Conservation (phyloP, 2,888 invertebrate genomes). For the Polietes domitor region DNA sequence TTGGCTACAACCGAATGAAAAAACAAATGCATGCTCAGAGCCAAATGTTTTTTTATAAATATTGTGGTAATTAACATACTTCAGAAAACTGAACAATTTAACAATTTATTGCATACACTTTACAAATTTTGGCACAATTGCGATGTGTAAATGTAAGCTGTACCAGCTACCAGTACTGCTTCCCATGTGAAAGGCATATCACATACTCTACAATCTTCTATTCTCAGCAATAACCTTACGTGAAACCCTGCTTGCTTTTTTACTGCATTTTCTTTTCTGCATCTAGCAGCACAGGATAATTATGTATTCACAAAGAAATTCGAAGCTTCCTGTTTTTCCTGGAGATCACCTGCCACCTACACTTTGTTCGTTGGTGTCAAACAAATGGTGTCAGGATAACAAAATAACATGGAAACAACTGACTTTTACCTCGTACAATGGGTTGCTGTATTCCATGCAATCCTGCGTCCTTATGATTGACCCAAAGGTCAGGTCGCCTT, state of each 20-base stretch:
- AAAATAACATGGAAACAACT: not conserved
- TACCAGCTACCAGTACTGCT: too few species aligned
- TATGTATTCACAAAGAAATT: slow-evolving; percentile 46
- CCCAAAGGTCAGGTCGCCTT: slow-evolving; percentile 10
- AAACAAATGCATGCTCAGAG: not conserved
- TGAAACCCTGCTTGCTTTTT: not conserved
- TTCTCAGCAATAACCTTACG: not conserved
- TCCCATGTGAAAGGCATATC: too few species aligned
- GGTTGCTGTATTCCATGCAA: not conserved
- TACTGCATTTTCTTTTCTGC: not conserved
- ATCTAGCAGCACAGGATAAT: not conserved
- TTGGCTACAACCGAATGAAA: slow-evolving; percentile 1
- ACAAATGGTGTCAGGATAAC: slow-evolving; percentile 1
- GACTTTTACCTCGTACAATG: not conserved
- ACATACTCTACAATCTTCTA: too few species aligned
- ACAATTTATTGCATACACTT: too few species aligned
- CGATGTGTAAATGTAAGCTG: too few species aligned
- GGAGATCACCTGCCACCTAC: slow-evolving; percentile 37
- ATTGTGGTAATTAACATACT: slow-evolving; percentile 31
- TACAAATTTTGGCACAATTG: too few species aligned
- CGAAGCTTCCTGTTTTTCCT: not conserved
- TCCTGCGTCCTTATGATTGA: not conserved
- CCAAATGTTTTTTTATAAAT: not conserved
- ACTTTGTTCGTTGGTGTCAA: slow-evolving; percentile 13
- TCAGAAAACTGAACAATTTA: not conserved